Conservation (phyloP, 1,140 invertebrate species). For the Grapholita molesta region DNA sequence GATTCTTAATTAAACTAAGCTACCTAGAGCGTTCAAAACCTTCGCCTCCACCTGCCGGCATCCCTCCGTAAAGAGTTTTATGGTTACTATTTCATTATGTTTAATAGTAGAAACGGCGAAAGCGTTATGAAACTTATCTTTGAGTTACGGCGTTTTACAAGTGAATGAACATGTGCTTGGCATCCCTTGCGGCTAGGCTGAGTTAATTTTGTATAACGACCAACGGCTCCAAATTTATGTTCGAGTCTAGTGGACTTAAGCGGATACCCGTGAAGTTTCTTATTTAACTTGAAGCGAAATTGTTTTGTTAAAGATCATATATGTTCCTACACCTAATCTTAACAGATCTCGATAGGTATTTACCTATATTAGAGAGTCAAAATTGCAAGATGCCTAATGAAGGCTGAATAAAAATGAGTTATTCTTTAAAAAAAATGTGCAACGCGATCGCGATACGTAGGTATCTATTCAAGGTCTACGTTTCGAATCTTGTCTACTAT, state of each 20-base stretch:
- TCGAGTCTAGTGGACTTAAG: background rate
- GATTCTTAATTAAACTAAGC: conserved; percentile 16
- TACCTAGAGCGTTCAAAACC: background rate
- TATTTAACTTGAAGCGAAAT: background rate
- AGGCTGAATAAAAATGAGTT: no score
- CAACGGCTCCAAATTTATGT: conserved; percentile 14
- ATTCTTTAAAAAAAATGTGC: no score
- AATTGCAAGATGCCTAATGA: no score
- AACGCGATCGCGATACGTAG: no score
- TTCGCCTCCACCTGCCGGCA: conserved; percentile 6
- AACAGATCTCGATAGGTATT: no score
- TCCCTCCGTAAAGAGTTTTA: conserved; percentile 8
- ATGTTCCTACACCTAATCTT: no score
- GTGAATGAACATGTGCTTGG: background rate
- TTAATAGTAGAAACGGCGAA: background rate
- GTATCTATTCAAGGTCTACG: no score
- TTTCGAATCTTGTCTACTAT: no score
- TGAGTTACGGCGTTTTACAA: background rate
- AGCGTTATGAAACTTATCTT: background rate
- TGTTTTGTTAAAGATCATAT: background rate
- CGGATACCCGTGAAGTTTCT: background rate
- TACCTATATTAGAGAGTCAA: no score
- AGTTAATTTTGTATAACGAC: conserved; percentile 18
- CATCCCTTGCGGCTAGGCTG: background rate
- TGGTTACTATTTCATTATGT: background rate